Evolutionary conservation across 64 coral and sea anemone genomes (phyloP), one percentile per base, ranked within the genome.

Genomic region (Montipora cactus): DNA sequence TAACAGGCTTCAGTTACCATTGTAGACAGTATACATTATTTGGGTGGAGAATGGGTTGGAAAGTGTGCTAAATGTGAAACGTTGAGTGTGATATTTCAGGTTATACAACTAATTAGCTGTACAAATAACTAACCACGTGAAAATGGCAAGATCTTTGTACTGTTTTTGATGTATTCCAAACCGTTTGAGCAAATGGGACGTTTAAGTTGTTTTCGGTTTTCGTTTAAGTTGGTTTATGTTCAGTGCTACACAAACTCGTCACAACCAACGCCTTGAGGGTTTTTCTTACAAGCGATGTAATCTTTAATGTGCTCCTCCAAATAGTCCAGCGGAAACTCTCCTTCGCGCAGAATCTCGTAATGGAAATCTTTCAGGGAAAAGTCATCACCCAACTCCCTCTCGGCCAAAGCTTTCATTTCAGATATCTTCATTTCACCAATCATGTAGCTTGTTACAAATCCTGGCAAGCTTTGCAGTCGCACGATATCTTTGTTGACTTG

Each of bases 281-380:
- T 79, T 64, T 62, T 59, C 9, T 87, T 82, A n/a, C 87, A 94
- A 12, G 67, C 67, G 8, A 94, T 79, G 55, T 89, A 94, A 25
- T 55, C 53, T 46, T 59, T 91, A 52, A 95, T 95, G 68, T 92
- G 81, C 72, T 92, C 80, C 52, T 87, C 64, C 37, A 95, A 61
- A 80, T 92, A 95, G 4, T 95, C 94, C 19, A 95, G 76, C 16
- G 94, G 94, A 80, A 95, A 61, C 59, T 91, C 94, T 19, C 94
- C 94, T 74, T 95, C 80, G 5, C 64, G 89, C 49, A 95, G 67
- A 50, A 95, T 78, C 75, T 95, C 88, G 67, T 95, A 95, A 87
- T 95, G 94, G 81, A 95, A 92, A 47, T 95, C 94, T 4, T 89
- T 89, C 83, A 95, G 58, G 0, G 81, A 91, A 51, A 95, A 95